Base-by-base conservation (phyloP, 2,888 invertebrate species). In the Ryuthela nishihirai region DNA sequence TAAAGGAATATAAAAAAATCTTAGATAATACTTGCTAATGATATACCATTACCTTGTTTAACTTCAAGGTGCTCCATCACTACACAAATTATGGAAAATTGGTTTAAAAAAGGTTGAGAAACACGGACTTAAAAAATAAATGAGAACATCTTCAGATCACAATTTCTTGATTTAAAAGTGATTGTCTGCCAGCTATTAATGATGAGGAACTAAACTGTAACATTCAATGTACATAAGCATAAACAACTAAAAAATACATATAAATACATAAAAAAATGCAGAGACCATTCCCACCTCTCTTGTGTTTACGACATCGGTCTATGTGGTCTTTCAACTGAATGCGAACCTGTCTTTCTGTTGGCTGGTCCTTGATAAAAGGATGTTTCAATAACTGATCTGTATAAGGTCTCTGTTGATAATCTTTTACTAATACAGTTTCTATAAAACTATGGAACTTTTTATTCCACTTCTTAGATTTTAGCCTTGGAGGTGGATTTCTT, bases 321-420 rank as follows among this genome's bases (percentile, higher is more conserved):
- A 99, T 97, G 78, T 99, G 98, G 78, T 99, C 99, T 78, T 98
- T 98, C 67, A 99, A 83, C 76, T 98, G 95, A 77, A 95, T 97
- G 73, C 97, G 82, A 68, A 98, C 95, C 80, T 98, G 94, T 69
- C 97, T 81, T 78, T 99, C 99, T 46, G 95, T 97, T 18, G 98
- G 97, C 78, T 98, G 97, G 79, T 99, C 98, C 77, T 91, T 85
- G 72, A 99, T 95, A 77, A 97, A 99, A 59, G 94, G 84, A 80
- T 99, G 97, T 76, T 93, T 94, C 67, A 99, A 79, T 67, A 99
- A 82, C 76, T 95, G 91, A 77, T 99, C 99, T 67, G 99, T 99
- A 77, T 93, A 97, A 64, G 98, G 98, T 73, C 99, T 82, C 78
- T 93, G 92, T 76, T 95, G 95, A 77, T 99, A 99, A 78, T 99